Evolutionary conservation across 92 coral and sea anemone genomes (phyloP).

Genomic region (Pocillopora meandrina): DNA sequence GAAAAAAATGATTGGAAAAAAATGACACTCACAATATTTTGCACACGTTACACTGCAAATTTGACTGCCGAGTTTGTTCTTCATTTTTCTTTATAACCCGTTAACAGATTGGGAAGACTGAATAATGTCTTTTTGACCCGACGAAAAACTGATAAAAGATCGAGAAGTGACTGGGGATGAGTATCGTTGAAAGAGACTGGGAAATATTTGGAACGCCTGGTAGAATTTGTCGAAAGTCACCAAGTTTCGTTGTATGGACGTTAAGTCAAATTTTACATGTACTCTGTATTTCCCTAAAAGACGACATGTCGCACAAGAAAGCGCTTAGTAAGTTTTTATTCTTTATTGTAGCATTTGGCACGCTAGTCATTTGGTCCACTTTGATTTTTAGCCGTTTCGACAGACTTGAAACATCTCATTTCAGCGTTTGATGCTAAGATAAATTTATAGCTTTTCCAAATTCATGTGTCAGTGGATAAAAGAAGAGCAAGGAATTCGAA

Average conservation of each 20-base stretch:
- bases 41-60: too few species aligned
- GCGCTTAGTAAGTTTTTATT: constrained; percentile 27
- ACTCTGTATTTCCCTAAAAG: not conserved
- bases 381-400: too few species aligned
- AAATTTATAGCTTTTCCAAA: too few species aligned
- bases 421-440: too few species aligned
- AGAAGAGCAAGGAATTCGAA: too few species aligned
- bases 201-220: not conserved
- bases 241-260: not conserved
- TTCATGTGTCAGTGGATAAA: too few species aligned
- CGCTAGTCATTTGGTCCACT: not conserved
- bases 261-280: not conserved
- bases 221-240: not conserved
- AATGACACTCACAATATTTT: too few species aligned
- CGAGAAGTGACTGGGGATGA: not conserved
- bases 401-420: too few species aligned
- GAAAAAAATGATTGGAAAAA: too few species aligned
- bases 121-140: too few species aligned
- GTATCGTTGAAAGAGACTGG: not conserved
- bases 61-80: too few species aligned
- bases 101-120: not conserved
- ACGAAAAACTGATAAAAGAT: not conserved
- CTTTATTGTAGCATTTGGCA: not conserved
- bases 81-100: not conserved
- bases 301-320: constrained; percentile 17